Evolutionary conservation across 2,797 vertebrate genomes (phyloP).

Genomic region (Lacerta viridis): DNA sequence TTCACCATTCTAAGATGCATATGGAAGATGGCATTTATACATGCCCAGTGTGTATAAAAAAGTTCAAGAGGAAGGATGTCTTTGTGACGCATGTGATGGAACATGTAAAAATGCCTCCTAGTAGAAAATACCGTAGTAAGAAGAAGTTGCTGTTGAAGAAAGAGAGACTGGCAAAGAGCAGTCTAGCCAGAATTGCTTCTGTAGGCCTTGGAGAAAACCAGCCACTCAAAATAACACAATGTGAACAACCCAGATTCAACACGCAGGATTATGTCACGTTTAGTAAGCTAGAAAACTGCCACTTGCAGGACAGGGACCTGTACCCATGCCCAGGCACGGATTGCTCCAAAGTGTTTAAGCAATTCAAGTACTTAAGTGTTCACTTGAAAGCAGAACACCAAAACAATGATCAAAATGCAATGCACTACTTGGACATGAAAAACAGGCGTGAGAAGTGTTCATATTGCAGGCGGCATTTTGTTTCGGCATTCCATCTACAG

Average conservation of each 20-base stretch:
- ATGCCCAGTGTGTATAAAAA: constrained; percentile 92
- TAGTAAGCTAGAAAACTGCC: constrained; percentile 90
- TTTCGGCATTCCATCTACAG: constrained; percentile 91
- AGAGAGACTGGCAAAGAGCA: constrained; percentile 68
- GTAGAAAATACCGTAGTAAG: constrained; percentile 76
- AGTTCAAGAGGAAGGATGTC: constrained; percentile 90
- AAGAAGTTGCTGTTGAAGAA: constrained; percentile 85
- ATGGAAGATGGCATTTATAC: constrained; percentile 87
- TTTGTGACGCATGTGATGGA: constrained; percentile 92
- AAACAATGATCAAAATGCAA: constrained; percentile 92
- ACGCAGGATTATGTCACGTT: constrained; percentile 88
- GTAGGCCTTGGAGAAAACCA: constrained; percentile 59
- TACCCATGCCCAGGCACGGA: constrained; percentile 94
- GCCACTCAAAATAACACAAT: constrained; percentile 49
- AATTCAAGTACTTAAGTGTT: constrained; percentile 96
- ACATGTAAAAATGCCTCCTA: constrained; percentile 88
- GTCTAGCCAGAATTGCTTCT: constrained; percentile 71
- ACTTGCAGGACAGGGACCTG: constrained; percentile 92
- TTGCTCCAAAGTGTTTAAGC: constrained; percentile 92
- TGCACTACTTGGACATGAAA: constrained; percentile 93
- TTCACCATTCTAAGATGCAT: constrained; percentile 96
- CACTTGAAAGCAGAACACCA: constrained; percentile 95
- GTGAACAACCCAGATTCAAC: constrained; percentile 69
- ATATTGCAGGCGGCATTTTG: constrained; percentile 94
- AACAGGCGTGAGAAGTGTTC: constrained; percentile 94